phyloP scores from a whole-genome alignment of 2,797 vertebrate species.

The Peromyscus aztecus region DNA sequence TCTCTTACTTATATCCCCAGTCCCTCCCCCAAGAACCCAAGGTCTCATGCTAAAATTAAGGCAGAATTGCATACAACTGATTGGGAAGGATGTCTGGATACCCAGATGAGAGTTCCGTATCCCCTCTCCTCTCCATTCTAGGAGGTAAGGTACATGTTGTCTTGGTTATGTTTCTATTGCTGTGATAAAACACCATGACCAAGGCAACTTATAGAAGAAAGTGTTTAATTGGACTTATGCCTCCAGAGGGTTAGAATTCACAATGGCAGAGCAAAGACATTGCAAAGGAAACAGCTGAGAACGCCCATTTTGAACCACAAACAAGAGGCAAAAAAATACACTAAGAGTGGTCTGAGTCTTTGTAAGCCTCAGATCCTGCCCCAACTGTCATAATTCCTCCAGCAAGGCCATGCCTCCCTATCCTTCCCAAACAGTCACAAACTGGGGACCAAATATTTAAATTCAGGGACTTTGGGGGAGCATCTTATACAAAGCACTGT shows the following conservation, averaged over 20 bases:
- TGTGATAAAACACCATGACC: neutral
- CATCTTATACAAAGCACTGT: neutral
- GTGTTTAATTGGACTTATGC: neutral
- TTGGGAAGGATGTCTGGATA: neutral
- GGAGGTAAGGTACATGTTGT: neutral
- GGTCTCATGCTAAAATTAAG: neutral
- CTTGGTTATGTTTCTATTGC: neutral
- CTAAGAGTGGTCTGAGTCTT: too few relatives aligned
- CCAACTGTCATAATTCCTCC: neutral
- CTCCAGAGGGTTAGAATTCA: neutral
- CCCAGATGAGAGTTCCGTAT: neutral
- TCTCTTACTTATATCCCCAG: neutral
- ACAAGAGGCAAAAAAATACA: neutral
- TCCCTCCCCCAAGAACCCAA: neutral
- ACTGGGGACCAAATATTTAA: neutral
- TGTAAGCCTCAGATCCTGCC: neutral
- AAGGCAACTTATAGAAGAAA: neutral
- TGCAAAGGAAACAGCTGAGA: neutral
- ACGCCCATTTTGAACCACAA: neutral
- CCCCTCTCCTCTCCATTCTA: neutral
- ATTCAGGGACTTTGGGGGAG: neutral
- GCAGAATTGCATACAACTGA: neutral
- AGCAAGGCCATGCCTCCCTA: too few relatives aligned
- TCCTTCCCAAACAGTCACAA: neutral
- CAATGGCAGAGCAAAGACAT: neutral